phyloP scores from a whole-genome alignment of 2,888 invertebrate genomes.

The Formica aserva region DNA sequence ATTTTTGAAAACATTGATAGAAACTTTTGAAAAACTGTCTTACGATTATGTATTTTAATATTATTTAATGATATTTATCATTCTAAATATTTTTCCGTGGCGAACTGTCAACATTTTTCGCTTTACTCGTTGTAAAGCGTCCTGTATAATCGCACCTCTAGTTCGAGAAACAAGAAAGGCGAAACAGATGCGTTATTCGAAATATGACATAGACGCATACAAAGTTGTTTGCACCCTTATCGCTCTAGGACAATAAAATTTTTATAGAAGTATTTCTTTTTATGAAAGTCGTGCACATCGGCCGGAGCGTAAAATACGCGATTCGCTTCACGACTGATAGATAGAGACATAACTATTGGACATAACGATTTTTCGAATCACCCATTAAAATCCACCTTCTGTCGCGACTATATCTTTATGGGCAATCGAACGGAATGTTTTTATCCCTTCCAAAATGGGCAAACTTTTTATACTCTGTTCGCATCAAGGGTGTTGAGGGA shows the following conservation, averaged over 20 bases:
- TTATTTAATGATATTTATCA: background rate
- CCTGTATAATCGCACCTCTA: background rate
- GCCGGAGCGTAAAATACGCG: background rate
- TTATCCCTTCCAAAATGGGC: background rate
- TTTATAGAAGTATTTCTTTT: conserved; percentile 22
- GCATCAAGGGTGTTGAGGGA: background rate
- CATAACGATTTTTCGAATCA: conserved; percentile 16
- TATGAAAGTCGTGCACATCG: background rate
- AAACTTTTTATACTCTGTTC: background rate
- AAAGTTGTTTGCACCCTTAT: conserved; percentile 3
- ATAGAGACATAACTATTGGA: background rate
- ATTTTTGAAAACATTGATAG: background rate
- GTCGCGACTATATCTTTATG: background rate
- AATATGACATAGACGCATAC: background rate
- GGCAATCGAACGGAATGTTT: background rate
- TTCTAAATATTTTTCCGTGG: background rate
- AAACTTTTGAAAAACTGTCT: background rate
- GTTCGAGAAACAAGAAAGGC: no score
- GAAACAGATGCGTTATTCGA: background rate
- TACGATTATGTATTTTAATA: background rate
- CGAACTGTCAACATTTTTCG: background rate
- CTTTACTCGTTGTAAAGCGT: background rate
- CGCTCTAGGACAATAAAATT: conserved; percentile 9
- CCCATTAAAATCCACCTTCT: background rate
- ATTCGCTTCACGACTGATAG: background rate